phyloP scores from a whole-genome alignment of 2,113 vertebrate genomes.

The Typhlomys cinereus region DNA sequence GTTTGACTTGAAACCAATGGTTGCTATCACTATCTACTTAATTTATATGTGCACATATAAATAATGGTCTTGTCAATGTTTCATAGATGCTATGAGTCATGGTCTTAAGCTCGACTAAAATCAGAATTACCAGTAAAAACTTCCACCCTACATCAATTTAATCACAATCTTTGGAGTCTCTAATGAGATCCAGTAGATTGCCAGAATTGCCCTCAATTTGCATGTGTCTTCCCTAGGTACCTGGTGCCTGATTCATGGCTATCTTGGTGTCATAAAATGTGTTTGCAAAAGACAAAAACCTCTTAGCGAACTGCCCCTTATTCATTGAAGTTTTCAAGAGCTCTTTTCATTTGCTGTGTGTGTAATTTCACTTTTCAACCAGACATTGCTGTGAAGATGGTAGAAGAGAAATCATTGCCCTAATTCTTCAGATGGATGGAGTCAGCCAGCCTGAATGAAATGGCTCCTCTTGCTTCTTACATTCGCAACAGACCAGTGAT shows the following conservation, averaged over 20 bases:
- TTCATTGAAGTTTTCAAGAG: not conserved
- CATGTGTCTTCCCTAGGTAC: not conserved
- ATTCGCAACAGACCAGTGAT: not conserved
- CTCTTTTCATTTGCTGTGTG: slow-evolving; percentile 18
- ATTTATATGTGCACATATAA: not conserved
- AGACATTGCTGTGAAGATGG: not conserved
- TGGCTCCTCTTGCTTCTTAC: not conserved
- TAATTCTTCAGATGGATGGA: slow-evolving; percentile 25
- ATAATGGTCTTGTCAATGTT: not conserved
- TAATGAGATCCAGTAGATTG: not conserved
- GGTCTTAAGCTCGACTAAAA: not conserved
- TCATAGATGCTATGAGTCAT: not conserved
- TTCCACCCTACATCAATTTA: not conserved
- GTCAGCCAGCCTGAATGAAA: not conserved
- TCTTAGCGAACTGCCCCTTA: not conserved
- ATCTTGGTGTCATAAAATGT: not conserved
- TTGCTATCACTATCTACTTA: not conserved
- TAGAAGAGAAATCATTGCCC: not conserved
- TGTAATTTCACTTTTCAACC: slow-evolving; percentile 41
- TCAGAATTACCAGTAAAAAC: not conserved
- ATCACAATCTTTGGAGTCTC: not conserved
- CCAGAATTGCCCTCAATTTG: rapidly evolving
- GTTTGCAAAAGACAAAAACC: not conserved
- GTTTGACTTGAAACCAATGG: not conserved
- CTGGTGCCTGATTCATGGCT: not conserved